Conservation (phyloP, 2,888 invertebrate genomes). For the Lydus trimaculatus region DNA sequence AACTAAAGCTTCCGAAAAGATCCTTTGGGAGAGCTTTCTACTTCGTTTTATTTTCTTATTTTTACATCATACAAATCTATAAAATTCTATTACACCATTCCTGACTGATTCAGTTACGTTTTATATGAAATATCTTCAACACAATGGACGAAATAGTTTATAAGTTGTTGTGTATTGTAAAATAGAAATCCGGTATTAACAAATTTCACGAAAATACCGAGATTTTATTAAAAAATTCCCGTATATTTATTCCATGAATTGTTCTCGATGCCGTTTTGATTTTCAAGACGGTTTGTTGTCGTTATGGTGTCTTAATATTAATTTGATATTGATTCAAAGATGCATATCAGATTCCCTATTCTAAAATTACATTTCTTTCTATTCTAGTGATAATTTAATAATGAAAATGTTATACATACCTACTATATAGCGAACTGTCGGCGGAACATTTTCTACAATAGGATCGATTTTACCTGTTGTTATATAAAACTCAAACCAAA, state of each 20-base stretch:
- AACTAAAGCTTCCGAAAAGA: not conserved
- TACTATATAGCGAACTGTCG: not conserved
- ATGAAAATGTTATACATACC: not conserved
- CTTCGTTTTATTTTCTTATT: not conserved
- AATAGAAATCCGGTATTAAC: not conserved
- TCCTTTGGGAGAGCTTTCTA: not conserved
- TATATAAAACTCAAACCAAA: not conserved
- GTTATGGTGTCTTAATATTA: not conserved
- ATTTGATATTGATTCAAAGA: not conserved
- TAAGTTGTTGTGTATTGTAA: not conserved
- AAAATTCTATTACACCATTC: not conserved
- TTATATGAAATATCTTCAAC: conserved; percentile 3
- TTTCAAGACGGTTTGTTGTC: not conserved
- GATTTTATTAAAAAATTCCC: not conserved
- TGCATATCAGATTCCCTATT: not conserved
- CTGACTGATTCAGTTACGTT: not conserved
- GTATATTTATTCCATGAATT: not conserved
- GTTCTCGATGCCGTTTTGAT: not conserved
- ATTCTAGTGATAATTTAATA: conserved; percentile 4
- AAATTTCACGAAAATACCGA: not conserved
- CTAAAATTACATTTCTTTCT: not conserved
- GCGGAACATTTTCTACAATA: not conserved
- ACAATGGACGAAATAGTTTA: not conserved
- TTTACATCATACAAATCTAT: not conserved
- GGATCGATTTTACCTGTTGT: conserved; percentile 6